Evolutionary conservation across 2,113 vertebrate species (phyloP).

Genomic region (Microcebus jonahi): DNA sequence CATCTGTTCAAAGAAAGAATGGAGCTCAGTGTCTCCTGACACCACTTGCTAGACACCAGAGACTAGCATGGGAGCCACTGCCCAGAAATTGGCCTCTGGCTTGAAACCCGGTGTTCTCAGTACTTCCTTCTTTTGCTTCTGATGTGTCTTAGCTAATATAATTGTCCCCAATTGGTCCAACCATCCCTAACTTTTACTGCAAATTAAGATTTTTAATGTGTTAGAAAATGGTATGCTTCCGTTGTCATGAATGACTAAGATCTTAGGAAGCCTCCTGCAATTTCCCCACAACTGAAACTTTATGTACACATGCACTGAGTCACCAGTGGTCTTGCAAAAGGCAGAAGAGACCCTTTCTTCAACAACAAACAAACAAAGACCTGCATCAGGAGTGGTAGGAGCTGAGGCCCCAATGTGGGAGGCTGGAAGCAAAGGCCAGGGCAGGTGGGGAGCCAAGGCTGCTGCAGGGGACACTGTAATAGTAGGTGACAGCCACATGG

Average conservation of each 20-base stretch:
- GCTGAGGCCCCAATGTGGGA: neutral
- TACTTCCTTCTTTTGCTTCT: neutral
- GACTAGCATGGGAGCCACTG: neutral
- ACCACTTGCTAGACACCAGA: neutral
- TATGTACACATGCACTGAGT: neutral
- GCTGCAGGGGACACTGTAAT: neutral
- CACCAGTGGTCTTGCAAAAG: neutral
- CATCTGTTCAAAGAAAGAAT: constrained; percentile 40
- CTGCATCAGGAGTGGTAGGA: neutral
- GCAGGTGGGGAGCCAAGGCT: too few relatives aligned
- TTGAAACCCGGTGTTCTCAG: neutral
- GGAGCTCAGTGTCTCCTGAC: neutral
- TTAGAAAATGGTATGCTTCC: neutral
- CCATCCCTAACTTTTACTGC: neutral
- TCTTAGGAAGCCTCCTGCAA: neutral
- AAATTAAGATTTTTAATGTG: neutral
- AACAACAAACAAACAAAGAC: neutral
- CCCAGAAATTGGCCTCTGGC: neutral
- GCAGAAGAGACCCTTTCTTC: neutral
- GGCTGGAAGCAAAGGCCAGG: neutral
- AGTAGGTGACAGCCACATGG: accelerated
- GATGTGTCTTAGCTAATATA: neutral
- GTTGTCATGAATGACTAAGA: neutral
- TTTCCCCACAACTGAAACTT: neutral
- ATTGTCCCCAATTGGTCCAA: neutral